A percentile compares a stretch with the other conserved stretches of the same genome.
Evolutionary conservation across 2,797 vertebrate species (phyloP).

Genomic region (Sebastes baramenuke): DNA sequence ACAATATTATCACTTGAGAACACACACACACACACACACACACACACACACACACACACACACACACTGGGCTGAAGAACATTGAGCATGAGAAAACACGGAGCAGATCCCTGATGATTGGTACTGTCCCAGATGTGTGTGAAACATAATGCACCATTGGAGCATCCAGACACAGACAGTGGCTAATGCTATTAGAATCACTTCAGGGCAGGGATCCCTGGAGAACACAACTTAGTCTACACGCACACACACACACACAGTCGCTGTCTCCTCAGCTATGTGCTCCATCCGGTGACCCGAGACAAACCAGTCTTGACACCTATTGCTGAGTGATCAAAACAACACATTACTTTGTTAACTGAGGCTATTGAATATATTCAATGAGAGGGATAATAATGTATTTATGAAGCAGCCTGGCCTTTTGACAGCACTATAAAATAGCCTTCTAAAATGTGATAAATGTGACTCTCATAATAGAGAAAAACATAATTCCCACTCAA

Average conservation of each 20-base stretch:
- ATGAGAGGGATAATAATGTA: slow-evolving; percentile 25
- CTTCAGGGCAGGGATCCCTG: slow-evolving; percentile 23
- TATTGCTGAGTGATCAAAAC: slow-evolving; percentile 60
- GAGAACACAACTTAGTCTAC: slow-evolving; percentile 20
- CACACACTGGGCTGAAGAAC: slow-evolving; percentile 13
- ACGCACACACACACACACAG: slow-evolving; percentile 22
- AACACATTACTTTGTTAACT: slow-evolving; percentile 34
- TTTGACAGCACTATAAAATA: slow-evolving; percentile 59
- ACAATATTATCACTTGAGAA: slow-evolving; percentile 30
- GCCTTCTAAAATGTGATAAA: slow-evolving; percentile 56
- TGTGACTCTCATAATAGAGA: slow-evolving; percentile 25
- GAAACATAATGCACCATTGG: slow-evolving; percentile 41
- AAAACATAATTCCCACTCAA: slow-evolving; percentile 28
- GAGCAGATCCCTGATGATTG: slow-evolving; percentile 34
- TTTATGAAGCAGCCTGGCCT: slow-evolving; percentile 41
- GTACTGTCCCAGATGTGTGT: slow-evolving; percentile 28
- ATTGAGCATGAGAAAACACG: slow-evolving; percentile 11
- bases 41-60: not conserved
- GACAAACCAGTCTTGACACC: slow-evolving; percentile 55
- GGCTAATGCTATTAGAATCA: slow-evolving; percentile 46
- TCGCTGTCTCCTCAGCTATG: slow-evolving; percentile 19
- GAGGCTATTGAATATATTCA: slow-evolving; percentile 32
- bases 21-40: not conserved
- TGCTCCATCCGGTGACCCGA: slow-evolving; percentile 51
- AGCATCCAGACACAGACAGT: slow-evolving; percentile 41